Base-by-base conservation (phyloP, 64 coral and sea anemone species). In the Hydrozoanthus tunicans region DNA sequence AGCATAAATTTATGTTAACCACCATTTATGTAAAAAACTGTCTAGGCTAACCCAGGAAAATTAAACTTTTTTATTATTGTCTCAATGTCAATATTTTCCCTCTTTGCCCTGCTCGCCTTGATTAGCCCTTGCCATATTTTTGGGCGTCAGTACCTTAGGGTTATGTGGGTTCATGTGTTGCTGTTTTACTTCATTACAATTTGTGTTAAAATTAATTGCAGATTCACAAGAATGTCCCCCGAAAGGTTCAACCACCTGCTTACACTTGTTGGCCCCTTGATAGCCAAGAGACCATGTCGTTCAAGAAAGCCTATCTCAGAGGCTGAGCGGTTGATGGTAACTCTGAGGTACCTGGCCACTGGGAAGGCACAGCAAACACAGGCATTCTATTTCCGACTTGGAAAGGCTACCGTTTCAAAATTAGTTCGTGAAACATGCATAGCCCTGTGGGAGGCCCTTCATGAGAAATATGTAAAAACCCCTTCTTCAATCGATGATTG, bases 281-380 rank as follows among this genome's bases (percentile, higher is more conserved):
- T 89, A 77, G 76, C 55, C 56, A 90, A 90, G 76, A 78, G 78
- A 43, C 78, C 78, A 3, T 62, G 78, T n/a, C 60, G 61, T 61
- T 85, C 81, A 85, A 2, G 81, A 52, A 85, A 59, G 10, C 13
- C 61, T 62, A 85, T 64, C 61, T 12, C 63, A 57, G 56, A 73
- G 24, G 59, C 9, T 51, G 59, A 85, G 81, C 56, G 81, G 60
- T 67, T 85, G 81, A 85, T 85, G 81, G 58, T 85, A 64, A 85
- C 81, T 54, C 85, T 89, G 51, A 51, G 85, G 51, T 89, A 73
- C 25, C 85, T 76, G 43, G 93, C 89, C 57, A 75, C 79, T 62
- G 93, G 89, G 93, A 91, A 59, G 82, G 82, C 88, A 23, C 73
- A 91, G 52, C 86, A 91, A 72, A 84, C 88, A 2, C 88, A 91